Base-by-base conservation (phyloP, 2,113 vertebrate genomes). In the Cyanoderma ruficeps region DNA sequence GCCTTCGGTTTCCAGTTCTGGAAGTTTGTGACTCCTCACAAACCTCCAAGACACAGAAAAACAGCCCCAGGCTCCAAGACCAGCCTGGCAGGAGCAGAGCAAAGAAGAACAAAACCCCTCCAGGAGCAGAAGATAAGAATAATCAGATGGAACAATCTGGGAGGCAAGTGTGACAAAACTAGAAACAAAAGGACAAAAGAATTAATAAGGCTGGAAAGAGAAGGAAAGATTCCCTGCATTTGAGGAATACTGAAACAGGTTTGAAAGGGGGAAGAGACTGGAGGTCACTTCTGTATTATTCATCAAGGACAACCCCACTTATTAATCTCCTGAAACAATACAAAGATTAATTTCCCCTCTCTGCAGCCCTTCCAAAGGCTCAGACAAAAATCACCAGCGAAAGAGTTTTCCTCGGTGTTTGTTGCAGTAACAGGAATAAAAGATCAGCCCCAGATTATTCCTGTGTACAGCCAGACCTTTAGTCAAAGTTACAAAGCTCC, bases 271-370 rank as follows among this genome's bases (percentile, higher is more conserved):
- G 49, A 42, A 68, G 9, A 71, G 33, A 65, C 50, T 50, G 46
- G 18, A 80, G 93, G 83, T 93, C 91, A 93, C 9, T 78, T 59
- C 21, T 50, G 35, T 60, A 59, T 72, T 81, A 79, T 33, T 89
- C 31, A 37, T 59, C 50, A 87, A 80, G 80, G 74, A 87, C 69
- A 90, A 52, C 13, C 33, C 30, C 39, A 82, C 35, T 87, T 90
- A 79, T 12, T 79, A 77, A 94, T 80, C 78, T 82, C 19, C 75
- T 74, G 87, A 83, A 94, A 88, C 55, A 91, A 88, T 14, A 37
- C 12, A 14, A 67, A 67, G 85, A 86, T 94, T 95, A 90, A 92
- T 41, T 81, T 75, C 53, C 68, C 90, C 74, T 83, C 88, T 68
- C 61, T 85, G 74, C 74, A 79, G 74, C 44, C 37, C 65, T 86